Evolutionary conservation across 2,113 vertebrate species (phyloP), one percentile per base, ranked within the genome.

Genomic region (Electrona antarctica): DNA sequence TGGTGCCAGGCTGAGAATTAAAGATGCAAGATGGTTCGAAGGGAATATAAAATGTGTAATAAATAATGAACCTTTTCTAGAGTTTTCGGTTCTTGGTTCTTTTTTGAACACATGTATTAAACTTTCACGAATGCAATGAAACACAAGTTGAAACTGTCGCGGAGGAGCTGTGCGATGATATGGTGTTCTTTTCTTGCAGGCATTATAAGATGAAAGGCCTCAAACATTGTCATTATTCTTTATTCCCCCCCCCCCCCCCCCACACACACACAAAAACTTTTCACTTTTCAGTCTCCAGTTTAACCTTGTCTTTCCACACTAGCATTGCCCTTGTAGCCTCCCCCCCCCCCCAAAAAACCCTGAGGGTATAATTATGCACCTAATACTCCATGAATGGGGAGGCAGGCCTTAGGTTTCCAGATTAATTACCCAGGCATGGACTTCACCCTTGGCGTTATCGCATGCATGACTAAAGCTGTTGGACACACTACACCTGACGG

Each of bases 351-450:
- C 21, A 21, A 21, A 58, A 74, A 84, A 65, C 84, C 88, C 71
- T 64, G 58, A 46, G 79, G 85, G 78, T 82, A 80, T 85, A 89
- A 86, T 89, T 89, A 87, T 85, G 76, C 63, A 60, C 64, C 59
- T 29, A 49, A 71, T 73, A 69, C n/a, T 7, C 67, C 10, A 60
- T 84, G 85, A 80, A 85, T 82, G 78, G 70, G 60, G 77, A 78
- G 33, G 56, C 67, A 73, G 21, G 80, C 80, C 78, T 85, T 72
- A 61, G 79, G 85, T 87, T 88, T 85, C 41, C 79, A 84, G 80
- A 89, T 87, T 82, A 89, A 89, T 89, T 87, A 87, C 84, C 67
- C 78, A 56, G 78, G 78, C 61, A 67, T 75, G 80, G 82, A 85
- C 79, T 74, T 85, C 85, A 79, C 77, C 66, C 80, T 67, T 76